Evolutionary conservation across 1,140 invertebrate genomes (phyloP), one percentile per base, ranked within the genome.

Genomic region (Liolophura sinensis): DNA sequence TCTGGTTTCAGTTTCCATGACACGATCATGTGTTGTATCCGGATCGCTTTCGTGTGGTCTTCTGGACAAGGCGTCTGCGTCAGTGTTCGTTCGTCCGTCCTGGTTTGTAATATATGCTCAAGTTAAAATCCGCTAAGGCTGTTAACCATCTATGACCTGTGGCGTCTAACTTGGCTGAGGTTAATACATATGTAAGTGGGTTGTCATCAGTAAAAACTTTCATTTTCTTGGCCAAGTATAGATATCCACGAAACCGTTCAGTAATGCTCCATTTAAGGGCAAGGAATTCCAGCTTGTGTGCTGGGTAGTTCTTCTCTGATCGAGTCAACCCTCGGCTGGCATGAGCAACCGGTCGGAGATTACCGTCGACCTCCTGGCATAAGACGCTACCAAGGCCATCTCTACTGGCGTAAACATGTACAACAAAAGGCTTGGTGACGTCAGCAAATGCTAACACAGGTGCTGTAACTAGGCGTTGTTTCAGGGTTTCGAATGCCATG

Each of bases 331-430:
- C 65, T 31, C 65, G 48, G n/a, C 68, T 66, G 12, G 63, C 63
- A 64, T 71, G 68, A 1, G 73, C 69, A 12, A 78, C 71, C 1
- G 72, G 67, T 20, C 67, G 46, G 54, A 72, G 64, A 4, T 62
- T 55, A 57, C 70, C 70, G 6, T 72, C 69, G 60, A 73, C 63
- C 27, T 55, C 48, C 67, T 80, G 78, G 12, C 57, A 67, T 20
- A 82, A 62, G 1, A 76, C 77, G 12, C 68, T 71, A 15, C 74
- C 78, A 24, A 78, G 25, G 9, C 64, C 73, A n/a, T 54, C 40
- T 18, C 67, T 58, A 57, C 60, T 65, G 20, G 67, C 75, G 68
- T 78, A 70, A 20, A 55, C 61, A 52, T 77, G 61, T 40, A 68
- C 22, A 40, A 50, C 46, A 60, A 71, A 78, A 12, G 51, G 66